Base-by-base conservation (phyloP, 2,113 vertebrate species). In the Pachycephala philippinensis region DNA sequence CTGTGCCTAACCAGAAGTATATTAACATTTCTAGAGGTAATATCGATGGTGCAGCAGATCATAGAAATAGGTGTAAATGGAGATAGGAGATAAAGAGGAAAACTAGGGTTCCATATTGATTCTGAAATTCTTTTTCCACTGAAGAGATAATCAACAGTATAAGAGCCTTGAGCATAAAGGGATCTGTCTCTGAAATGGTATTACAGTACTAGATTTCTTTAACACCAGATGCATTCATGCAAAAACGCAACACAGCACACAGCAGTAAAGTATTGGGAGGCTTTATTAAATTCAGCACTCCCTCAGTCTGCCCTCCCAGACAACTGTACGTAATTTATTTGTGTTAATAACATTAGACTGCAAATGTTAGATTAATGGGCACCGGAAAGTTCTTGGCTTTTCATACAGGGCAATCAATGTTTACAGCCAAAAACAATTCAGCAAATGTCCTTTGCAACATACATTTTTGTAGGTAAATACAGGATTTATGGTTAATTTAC, bases 261-360 rank as follows among this genome's bases (percentile, higher is more conserved):
- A 74, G 31, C 79, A 87, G 37, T 57, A 19, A 85, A 61, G n/a
- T 42, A 93, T 69, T 56, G 71, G 28, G 75, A 90, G 42, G 18
- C 26, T 92, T 94, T 90, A 90, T 96, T 93, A 84, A 52, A 86
- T 83, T 93, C 76, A 86, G 16, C 47, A n/a, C 63, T 59, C 84
- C 59, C 45, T 76, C 53, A 19, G 45, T 84, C 44, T 86, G 90
- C 54, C 64, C 92, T 92, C 64, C 71, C 70, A 59, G 54, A 61
- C 63, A 94, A 54, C 23, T 47, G 33, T 27, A 57, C 50, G 56
- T 39, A 77, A 90, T 89, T 92, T 56, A 59, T 92, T 92, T 86
- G 33, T 35, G 59, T 76, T 94, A 89, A 89, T 56, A 74, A 9
- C 45, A 70, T 92, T 71, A 89, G 39, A 66, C 21, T 50, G 53